phyloP scores from a whole-genome alignment of 2,888 invertebrate genomes.

The Drosophila leonis region DNA sequence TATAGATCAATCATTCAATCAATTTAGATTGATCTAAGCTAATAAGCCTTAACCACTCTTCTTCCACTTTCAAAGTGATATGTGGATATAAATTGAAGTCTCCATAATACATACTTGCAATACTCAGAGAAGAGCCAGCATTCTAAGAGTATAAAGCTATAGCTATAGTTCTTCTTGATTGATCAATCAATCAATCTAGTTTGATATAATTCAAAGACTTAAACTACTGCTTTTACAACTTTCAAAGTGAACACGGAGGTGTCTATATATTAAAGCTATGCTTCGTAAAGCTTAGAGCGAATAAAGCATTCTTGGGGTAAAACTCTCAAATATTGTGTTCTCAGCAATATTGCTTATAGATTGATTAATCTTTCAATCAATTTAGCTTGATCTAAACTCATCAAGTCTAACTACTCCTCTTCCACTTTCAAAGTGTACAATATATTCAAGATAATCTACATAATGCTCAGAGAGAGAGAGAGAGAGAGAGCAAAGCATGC shows the following conservation, averaged over 20 bases:
- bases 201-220: background rate
- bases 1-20: too few relatives aligned
- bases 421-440: too few relatives aligned
- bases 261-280: background rate
- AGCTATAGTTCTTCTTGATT: background rate
- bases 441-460: background rate
- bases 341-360: background rate
- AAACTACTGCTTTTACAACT: background rate
- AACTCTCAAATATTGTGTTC: background rate
- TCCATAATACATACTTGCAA: too few relatives aligned
- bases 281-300: background rate
- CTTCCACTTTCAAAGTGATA: too few relatives aligned
- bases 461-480: background rate
- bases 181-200: background rate
- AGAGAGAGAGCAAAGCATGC: too few relatives aligned
- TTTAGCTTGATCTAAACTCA: background rate
- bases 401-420: background rate
- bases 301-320: too few relatives aligned
- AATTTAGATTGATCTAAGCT: too few relatives aligned
- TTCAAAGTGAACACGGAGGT: background rate
- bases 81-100: too few relatives aligned
- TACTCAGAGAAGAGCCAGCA: background rate
- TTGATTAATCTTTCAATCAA: background rate
- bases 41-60: too few relatives aligned
- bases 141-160: too few relatives aligned